phyloP scores from a whole-genome alignment of 2,888 invertebrate species.

The Isoperla grammatica region DNA sequence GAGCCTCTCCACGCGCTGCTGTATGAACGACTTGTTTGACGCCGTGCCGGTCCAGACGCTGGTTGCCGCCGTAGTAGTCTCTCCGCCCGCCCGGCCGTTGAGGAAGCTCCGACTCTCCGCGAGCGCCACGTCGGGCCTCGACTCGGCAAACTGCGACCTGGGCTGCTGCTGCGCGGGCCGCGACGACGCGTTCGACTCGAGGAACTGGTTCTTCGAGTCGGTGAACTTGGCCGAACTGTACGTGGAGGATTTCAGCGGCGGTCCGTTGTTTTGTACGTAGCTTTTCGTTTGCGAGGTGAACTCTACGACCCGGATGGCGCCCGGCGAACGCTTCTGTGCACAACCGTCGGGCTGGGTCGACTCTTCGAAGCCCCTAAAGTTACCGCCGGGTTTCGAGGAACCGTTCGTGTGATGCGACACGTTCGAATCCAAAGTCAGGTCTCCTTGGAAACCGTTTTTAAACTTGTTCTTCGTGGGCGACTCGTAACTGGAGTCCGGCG shows the following conservation, averaged over 20 bases:
- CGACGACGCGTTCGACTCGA: background rate
- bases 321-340: conserved; percentile 24
- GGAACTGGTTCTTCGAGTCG: conserved; percentile 10
- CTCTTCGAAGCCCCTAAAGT: background rate
- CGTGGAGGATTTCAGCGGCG: background rate
- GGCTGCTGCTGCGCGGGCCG: too few relatives aligned
- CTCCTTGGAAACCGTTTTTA: background rate
- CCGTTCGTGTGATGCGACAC: background rate
- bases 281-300: conserved; percentile 30
- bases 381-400: background rate
- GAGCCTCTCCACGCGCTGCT: conserved; percentile 80
- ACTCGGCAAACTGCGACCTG: background rate
- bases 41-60: background rate
- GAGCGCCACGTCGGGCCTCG: background rate
- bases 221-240: conserved; percentile 10
- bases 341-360: background rate
- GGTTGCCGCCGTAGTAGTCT: too few relatives aligned
- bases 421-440: too few relatives aligned
- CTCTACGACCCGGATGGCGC: conserved; percentile 29
- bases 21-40: conserved; percentile 61
- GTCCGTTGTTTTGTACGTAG: conserved; percentile 22
- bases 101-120: too few relatives aligned
- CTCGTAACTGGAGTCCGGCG: conserved; percentile 12
- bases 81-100: too few relatives aligned
- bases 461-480: conserved; percentile 15